Base-by-base conservation (phyloP, 2,797 vertebrate species). In the Chloroceryle inda region DNA sequence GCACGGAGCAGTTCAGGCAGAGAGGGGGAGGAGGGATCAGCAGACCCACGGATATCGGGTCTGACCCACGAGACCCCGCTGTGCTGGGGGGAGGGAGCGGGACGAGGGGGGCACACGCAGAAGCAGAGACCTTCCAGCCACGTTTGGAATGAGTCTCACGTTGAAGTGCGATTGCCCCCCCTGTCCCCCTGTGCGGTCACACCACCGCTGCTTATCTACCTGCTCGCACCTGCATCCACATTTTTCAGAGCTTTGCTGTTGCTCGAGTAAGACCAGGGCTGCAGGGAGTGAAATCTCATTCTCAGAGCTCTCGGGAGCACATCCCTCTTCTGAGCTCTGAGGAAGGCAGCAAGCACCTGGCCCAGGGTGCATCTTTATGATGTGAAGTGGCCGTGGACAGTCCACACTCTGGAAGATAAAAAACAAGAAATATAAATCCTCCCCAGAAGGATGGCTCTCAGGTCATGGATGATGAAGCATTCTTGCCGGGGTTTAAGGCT, bases 111-210 rank as follows among this genome's bases (percentile, higher is more conserved):
- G 4, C 17, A 47, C 53, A 55, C 31, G 21, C 31, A 10, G 72
- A 10, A 38, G 20, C n/a, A 3, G 73, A 9, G 17, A n/a, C 21
- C 20, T 29, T 19, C 19, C 42, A 69, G 85, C 9, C 21, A 1
- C 0, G 1, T 11, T 24, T 8, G 13, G 64, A 29, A 38, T 44
- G 27, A 13, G 26, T 1, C 6, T 13, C 20, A 10, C 0, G 0
- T 13, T 23, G 7, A 17, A 15, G 15, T 37, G 3, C 6, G 20
- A 14, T 26, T 47, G 61, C 6, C 49, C 27, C 45, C 29, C 19
- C 33, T 5, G 2, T 8, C 14, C 19, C 21, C 29, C 27, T 0
- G 2, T 9, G 27, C 3, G 5, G 27, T 5, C 47, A 26, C 55
- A 27, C 14, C 27, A 0, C 71, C 4, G 42, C 56, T 23, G 33